A percentile compares a stretch with the other conserved stretches of the same genome.
These are phyloP conservation scores for Ifrita kowaldi DNA, from an alignment of 2,113 vertebrate genomes.

Conservation along the genomic window DNA sequence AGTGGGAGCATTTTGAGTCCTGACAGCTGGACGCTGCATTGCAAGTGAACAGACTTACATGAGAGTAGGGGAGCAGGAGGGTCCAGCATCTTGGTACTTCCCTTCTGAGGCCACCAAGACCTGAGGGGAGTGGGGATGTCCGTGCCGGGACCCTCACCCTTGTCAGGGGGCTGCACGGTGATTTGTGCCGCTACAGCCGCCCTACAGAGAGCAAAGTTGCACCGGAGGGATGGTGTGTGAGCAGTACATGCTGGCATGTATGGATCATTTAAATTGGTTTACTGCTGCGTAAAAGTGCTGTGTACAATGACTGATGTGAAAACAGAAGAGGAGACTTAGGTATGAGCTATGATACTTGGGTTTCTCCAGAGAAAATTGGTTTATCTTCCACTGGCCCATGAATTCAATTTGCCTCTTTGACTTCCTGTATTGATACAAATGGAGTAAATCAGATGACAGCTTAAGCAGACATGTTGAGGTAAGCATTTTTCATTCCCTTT, in stretches of 20 bases:
- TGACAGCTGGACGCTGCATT: rapidly evolving
- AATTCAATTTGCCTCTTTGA: slow-evolving; percentile 85
- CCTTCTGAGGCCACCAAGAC: neutral
- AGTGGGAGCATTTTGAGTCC: neutral
- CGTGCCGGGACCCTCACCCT: rapidly evolving
- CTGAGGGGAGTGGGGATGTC: neutral
- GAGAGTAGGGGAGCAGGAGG: neutral
- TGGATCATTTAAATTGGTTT: slow-evolving; percentile 46
- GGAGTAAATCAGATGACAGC: slow-evolving; percentile 67
- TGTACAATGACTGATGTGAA: slow-evolving; percentile 26
- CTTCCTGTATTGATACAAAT: slow-evolving; percentile 87
- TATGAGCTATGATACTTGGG: slow-evolving; percentile 66
- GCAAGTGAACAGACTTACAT: neutral
- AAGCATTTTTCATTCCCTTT: slow-evolving; percentile 76
- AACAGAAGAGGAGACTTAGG: slow-evolving; percentile 46
- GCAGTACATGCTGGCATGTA: neutral
- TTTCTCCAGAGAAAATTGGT: slow-evolving; percentile 83
- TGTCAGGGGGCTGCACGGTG: neutral
- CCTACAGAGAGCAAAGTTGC: neutral
- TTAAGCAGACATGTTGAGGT: slow-evolving; percentile 72
- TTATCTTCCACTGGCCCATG: slow-evolving; percentile 80
- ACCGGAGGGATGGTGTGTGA: neutral
- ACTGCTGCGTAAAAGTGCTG: slow-evolving; percentile 15
- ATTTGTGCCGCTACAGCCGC: neutral
- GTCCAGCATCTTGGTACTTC: neutral